Base-by-base conservation (phyloP, 2,113 vertebrate species). In the Agapornis roseicollis region DNA sequence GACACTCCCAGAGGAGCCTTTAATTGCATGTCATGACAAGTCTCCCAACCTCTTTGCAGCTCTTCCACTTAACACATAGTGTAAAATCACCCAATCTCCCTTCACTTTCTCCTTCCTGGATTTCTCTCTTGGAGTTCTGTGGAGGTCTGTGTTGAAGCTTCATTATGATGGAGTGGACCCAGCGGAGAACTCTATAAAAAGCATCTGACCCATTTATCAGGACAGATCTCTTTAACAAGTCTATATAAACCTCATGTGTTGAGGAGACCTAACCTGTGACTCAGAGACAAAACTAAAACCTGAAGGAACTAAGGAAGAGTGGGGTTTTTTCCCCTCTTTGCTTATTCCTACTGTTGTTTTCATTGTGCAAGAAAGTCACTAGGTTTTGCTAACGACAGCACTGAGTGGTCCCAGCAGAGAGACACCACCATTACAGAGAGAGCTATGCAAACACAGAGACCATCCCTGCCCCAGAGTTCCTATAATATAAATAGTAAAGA, bases 21-120 rank as follows among this genome's bases (percentile, higher is more conserved):
- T 97, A 97, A 97, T 86, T 94, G 96, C 94, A 90, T 96, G 95
- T 97, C 97, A 97, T 96, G 96, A 97, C 96, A 97, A 96, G 95
- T 93, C 96, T 95, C 96, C 96, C 96, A 97, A 96, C 94, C 96
- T 96, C 90, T 96, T 92, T 95, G 96, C 95, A 91, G 97, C 90
- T 96, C 89, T 93, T 94, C 93, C 90, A 96, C 94, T 97, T 96
- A 96, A 95, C 93, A 88, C 88, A 7, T 88, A 95, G 50, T 77
- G 84, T 89, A 89, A 95, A 96, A 93, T 96, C 95, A 90, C 61
- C 78, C 77, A 74, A 92, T 90, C 96, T 96, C 88, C 80, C 92
- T 94, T 95, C 94, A 96, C 93, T 95, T 96, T 96, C 95, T 79
- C 95, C 91, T 96, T 72, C 83, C 91, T 27, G 6, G 77, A 95